Conservation (phyloP, 1,140 invertebrate genomes). For the Mizuhopecten yessoensis region DNA sequence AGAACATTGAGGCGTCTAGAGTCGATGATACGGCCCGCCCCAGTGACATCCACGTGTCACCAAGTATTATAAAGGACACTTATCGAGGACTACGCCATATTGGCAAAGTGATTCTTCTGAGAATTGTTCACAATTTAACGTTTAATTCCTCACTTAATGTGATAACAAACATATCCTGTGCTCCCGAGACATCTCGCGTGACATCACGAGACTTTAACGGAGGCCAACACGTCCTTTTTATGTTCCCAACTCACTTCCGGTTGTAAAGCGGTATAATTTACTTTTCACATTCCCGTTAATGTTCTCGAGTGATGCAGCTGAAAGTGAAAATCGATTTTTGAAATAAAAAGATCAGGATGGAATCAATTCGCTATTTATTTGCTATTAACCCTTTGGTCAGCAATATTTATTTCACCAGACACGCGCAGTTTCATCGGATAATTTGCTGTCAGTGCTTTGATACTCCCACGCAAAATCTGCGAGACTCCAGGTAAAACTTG, state of each 20-base stretch:
- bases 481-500: not conserved
- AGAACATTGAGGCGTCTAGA: not conserved
- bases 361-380: conserved; percentile 32
- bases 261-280: conserved; percentile 29
- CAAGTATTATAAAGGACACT: conserved; percentile 7
- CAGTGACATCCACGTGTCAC: not conserved
- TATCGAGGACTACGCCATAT: not conserved
- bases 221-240: conserved; percentile 37
- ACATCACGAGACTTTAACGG: conserved; percentile 14
- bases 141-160: conserved; percentile 38
- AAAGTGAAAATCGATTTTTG: conserved; percentile 37
- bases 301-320: not conserved
- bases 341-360: conserved; percentile 7
- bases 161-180: conserved; percentile 19
- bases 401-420: not conserved
- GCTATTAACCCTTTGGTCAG: conserved; percentile 25
- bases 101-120: not conserved
- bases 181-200: conserved; percentile 36
- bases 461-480: not conserved
- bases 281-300: conserved; percentile 4
- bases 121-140: conserved; percentile 2
- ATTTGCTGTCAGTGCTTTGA: conserved; percentile 1
- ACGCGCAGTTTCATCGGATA: not conserved
- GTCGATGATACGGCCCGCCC: not conserved
- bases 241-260: conserved; percentile 29